Evolutionary conservation across 1,140 invertebrate genomes (phyloP).

Genomic region (Diprion similis): DNA sequence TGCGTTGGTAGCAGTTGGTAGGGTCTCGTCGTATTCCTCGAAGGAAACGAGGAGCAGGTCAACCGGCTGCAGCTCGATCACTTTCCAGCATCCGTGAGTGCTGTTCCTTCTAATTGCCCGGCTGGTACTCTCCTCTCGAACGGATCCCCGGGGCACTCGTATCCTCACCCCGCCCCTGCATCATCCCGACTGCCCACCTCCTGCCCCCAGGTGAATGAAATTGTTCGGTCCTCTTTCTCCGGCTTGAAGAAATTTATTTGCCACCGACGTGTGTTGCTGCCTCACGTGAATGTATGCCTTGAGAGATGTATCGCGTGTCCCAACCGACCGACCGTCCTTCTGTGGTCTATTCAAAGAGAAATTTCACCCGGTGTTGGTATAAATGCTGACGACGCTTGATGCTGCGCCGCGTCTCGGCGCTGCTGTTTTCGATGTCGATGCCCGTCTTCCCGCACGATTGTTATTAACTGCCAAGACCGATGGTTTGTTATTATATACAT

Average conservation of each 20-base stretch:
- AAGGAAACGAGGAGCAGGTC: neutral
- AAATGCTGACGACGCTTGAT: too few species aligned
- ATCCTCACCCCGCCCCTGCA: too few species aligned
- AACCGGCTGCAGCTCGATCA: neutral
- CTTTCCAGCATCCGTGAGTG: neutral
- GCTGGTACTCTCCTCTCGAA: too few species aligned
- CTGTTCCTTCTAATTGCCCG: slow-evolving; percentile 4
- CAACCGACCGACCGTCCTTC: neutral
- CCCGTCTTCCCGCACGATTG: neutral
- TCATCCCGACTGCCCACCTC: too few species aligned
- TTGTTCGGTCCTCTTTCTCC: neutral
- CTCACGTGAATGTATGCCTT: neutral
- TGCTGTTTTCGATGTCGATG: too few species aligned
- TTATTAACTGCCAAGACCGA: too few species aligned
- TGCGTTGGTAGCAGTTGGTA: slow-evolving; percentile 26
- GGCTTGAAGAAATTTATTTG: neutral
- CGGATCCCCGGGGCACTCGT: too few species aligned
- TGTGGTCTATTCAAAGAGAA: neutral
- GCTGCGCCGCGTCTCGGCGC: too few species aligned
- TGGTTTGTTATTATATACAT: too few species aligned
- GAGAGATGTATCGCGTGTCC: neutral
- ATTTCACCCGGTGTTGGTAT: neutral
- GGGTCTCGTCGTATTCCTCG: neutral
- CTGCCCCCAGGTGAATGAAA: neutral
- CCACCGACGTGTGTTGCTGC: neutral